These are phyloP conservation scores for Cephalopachus bancanus DNA, from an alignment of 2,797 vertebrate species.

Conservation along the genomic window DNA sequence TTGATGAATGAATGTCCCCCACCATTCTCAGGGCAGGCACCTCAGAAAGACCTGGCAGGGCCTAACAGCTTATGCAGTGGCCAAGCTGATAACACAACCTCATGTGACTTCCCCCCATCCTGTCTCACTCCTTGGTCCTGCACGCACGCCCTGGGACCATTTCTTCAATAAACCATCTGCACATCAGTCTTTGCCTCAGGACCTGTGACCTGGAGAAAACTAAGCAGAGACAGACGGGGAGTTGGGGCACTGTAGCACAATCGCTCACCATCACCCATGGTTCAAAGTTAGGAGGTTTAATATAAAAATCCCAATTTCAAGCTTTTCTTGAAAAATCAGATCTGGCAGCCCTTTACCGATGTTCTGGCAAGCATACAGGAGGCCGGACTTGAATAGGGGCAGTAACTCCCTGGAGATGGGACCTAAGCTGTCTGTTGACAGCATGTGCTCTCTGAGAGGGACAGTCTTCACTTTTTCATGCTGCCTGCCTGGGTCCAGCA, in stretches of 20 bases:
- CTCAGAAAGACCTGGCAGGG: not conserved
- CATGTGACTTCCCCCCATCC: not conserved
- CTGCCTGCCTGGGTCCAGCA: not conserved
- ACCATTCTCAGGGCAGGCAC: not conserved
- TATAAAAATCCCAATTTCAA: not conserved
- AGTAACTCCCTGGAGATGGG: not conserved
- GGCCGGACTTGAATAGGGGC: not conserved
- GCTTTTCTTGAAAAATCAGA: not conserved
- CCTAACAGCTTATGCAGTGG: not conserved
- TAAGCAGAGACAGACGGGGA: not conserved
- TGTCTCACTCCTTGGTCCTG: not conserved
- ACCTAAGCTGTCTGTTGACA: not conserved
- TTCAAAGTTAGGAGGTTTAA: not conserved
- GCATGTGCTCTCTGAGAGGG: not conserved
- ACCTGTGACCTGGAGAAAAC: not conserved
- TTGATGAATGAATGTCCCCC: rapidly evolving
- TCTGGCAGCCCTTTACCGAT: not conserved
- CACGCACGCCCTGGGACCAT: not conserved
- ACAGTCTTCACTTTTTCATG: not conserved
- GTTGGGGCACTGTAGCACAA: not conserved
- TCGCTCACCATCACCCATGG: not conserved
- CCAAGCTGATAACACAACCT: not conserved
- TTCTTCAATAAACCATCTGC: not conserved
- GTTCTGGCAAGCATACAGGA: not conserved
- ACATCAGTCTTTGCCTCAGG: not conserved